Conservation (phyloP, 2,888 invertebrate species). For the Dasypolia templi region DNA sequence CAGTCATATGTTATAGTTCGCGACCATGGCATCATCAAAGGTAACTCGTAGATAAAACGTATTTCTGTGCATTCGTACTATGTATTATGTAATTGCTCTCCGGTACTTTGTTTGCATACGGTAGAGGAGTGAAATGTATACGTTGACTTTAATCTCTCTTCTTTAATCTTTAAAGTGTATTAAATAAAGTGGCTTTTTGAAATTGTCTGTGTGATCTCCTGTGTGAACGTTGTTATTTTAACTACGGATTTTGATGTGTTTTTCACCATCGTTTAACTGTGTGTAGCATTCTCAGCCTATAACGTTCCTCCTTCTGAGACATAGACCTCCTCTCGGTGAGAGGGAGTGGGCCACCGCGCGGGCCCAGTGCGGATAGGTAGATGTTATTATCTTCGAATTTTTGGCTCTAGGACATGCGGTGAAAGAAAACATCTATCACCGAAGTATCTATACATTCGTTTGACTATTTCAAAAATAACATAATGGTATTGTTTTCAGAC, state of each 20-base stretch:
- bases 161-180: no score
- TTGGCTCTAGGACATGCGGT: no score
- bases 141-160: background rate
- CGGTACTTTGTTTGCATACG: background rate
- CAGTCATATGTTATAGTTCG: slow-evolving; percentile 49
- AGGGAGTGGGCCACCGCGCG: no score
- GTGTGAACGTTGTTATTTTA: no score
- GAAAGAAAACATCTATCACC: no score
- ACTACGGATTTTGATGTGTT: background rate
- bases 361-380: no score
- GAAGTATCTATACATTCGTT: background rate
- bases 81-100: background rate
- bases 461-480: background rate
- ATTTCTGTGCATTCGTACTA: background rate
- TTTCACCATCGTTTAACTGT: background rate
- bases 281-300: no score
- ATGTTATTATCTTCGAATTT: no score
- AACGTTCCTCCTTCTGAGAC: no score
- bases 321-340: no score
- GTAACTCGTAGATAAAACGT: slow-evolving; percentile 22
- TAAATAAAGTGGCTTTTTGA: background rate
- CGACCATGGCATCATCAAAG: slow-evolving; percentile 56
- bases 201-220: background rate
- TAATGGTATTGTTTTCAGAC: slow-evolving; percentile 60
- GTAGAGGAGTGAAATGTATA: background rate